Percentiles rank a stretch among this genome's conserved stretches.
Conservation (phyloP, 2,113 vertebrate genomes). For the Oceanodroma tethys region DNA sequence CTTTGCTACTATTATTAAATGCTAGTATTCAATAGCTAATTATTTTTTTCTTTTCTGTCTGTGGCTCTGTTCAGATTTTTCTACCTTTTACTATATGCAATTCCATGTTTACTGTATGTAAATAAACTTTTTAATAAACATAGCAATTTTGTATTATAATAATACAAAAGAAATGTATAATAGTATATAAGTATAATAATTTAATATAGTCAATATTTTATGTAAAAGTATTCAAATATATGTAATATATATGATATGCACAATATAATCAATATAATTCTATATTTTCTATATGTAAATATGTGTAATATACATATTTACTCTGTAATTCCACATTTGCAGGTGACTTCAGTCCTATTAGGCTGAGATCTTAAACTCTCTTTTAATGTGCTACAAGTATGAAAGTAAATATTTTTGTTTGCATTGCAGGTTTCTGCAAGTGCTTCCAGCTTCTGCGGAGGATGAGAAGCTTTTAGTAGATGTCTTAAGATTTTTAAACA, state of each 20-base stretch:
- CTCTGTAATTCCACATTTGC: not conserved
- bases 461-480: constrained; percentile 91
- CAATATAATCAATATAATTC: not conserved
- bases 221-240: not conserved
- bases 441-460: constrained; percentile 86
- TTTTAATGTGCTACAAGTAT: not conserved
- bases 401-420: not conserved
- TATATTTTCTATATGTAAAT: not conserved
- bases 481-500: constrained; percentile 87
- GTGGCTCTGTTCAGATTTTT: not conserved
- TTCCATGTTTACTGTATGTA: not conserved
- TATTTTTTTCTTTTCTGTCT: not conserved
- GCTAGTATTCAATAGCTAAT: not conserved
- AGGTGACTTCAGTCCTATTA: not conserved
- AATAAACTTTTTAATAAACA: not conserved
- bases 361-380: not conserved
- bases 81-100: not conserved
- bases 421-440: constrained; percentile 86
- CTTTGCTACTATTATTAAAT: not conserved
- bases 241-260: not conserved
- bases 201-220: not conserved
- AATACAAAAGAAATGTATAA: too few species aligned
- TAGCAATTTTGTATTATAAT: not conserved
- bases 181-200: not conserved
- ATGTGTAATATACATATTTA: not conserved